A percentile compares a stretch with the other conserved stretches of the same genome.
These are phyloP conservation scores for Oncorhynchus tshawytscha DNA, from an alignment of 2,113 vertebrate species.

Conservation along the genomic window DNA sequence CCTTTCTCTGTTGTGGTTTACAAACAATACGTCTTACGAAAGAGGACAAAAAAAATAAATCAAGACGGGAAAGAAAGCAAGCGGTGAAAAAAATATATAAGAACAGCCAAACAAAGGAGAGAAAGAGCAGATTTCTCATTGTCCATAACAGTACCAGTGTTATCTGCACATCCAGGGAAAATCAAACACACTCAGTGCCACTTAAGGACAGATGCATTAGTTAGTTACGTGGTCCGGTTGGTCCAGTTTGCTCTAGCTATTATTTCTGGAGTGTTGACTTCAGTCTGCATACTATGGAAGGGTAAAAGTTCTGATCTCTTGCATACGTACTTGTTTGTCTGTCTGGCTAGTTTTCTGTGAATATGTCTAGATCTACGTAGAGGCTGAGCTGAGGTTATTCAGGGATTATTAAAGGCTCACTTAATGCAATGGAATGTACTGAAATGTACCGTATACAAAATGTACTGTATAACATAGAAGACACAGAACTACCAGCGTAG, in stretches of 20 bases:
- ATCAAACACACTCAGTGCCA: background rate
- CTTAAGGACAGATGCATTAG: conserved; percentile 13
- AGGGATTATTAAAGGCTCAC: background rate
- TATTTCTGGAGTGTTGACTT: conserved; percentile 7
- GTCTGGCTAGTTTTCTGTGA: background rate
- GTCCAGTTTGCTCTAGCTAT: conserved; percentile 6
- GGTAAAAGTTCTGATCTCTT: background rate
- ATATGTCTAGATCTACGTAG: background rate
- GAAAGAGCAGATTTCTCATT: background rate
- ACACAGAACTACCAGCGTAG: too few relatives aligned
- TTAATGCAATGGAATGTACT: background rate
- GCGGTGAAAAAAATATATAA: background rate
- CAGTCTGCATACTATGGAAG: background rate
- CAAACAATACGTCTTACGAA: background rate
- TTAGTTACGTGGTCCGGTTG: background rate
- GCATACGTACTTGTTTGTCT: background rate
- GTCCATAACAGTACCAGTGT: background rate
- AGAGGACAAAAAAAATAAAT: background rate
- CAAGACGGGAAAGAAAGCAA: background rate
- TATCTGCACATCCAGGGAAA: background rate
- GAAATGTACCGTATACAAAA: background rate
- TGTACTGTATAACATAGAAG: too few relatives aligned
- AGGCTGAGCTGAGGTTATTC: background rate
- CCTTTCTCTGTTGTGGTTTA: background rate
- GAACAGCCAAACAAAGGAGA: background rate